phyloP scores from a whole-genome alignment of 2,797 vertebrate genomes.

The Onychomys leucogaster region DNA sequence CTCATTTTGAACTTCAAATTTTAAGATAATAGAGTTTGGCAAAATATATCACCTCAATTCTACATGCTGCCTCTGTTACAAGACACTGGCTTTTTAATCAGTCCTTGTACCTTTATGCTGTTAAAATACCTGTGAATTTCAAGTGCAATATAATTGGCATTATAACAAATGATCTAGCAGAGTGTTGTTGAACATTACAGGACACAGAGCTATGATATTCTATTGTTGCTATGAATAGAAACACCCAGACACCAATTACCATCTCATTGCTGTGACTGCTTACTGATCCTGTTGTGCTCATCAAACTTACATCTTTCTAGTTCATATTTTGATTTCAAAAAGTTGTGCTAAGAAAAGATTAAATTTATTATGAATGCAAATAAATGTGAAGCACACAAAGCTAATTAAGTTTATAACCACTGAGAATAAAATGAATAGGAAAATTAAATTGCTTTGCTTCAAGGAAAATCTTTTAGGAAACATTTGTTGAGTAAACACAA shows the following conservation, averaged over 20 bases:
- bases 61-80: constrained; percentile 52
- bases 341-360: constrained; percentile 85
- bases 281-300: constrained; percentile 87
- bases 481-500: constrained; percentile 87
- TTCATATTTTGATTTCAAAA: constrained; percentile 88
- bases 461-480: constrained; percentile 86
- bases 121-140: constrained; percentile 84
- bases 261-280: constrained; percentile 87
- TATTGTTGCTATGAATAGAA: constrained; percentile 88
- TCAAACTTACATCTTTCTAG: constrained; percentile 86
- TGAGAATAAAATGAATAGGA: constrained; percentile 86
- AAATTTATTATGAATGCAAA: constrained; percentile 86
- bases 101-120: constrained; percentile 75
- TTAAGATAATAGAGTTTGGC: constrained; percentile 15
- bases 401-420: constrained; percentile 89
- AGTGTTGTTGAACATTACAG: constrained; percentile 83
- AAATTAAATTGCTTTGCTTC: constrained; percentile 88
- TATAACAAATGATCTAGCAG: constrained; percentile 84
- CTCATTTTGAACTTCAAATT: constrained; percentile 52
- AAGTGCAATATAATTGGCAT: constrained; percentile 85
- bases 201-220: constrained; percentile 82
- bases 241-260: constrained; percentile 88
- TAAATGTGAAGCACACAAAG: constrained; percentile 86
- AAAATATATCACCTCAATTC: constrained; percentile 53
- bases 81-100: constrained; percentile 74